Evolutionary conservation across 2,888 invertebrate genomes (phyloP), one percentile per base, ranked within the genome.

Genomic region (Sericinus montela): DNA sequence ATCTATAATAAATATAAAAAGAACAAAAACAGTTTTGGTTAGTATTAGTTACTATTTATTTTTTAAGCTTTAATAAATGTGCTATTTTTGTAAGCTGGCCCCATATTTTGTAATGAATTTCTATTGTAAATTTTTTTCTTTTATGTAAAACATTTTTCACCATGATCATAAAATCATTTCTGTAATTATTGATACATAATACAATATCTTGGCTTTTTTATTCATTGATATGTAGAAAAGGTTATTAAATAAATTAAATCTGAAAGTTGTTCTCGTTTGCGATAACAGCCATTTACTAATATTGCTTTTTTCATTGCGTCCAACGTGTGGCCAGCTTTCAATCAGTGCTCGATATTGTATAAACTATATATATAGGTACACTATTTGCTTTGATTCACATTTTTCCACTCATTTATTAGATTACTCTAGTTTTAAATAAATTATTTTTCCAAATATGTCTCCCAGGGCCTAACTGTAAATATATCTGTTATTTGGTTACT

Each of bases 371-470:
- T 44, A 13, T 8, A 5, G 2, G 5, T 25, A 38, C 29, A 44
- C 40, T 38, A 30, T 30, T 36, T 45, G 25, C 41, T 41, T 50
- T 46, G 48, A 42, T 53, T 53, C 28, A 8, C 25, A 48, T 60
- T n/a, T 32, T n/a, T 64, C n/a, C 61, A 58, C 56, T 62, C 59
- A 67, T 66, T 62, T 58, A 56, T 63, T 67, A 65, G 63, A 63
- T 67, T 58, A 60, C 67, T 60, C 65, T 73, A 73, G 67, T 53
- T 65, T 56, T 66, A 65, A 68, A 73, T 82, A 83, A 85, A 79
- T 85, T 85, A 84, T 84, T 84, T 83, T 79, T 77, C 80, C 79
- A 85, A 82, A 83, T 81, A 76, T 73, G 62, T 71, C 62, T 69
- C 70, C 68, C 60, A 68, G 65, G 64, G 55, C 67, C 63, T 67